Evolutionary conservation across 2,797 vertebrate species (phyloP), one percentile per base, ranked within the genome.

Genomic region (Chaetodon trifasciatus): DNA sequence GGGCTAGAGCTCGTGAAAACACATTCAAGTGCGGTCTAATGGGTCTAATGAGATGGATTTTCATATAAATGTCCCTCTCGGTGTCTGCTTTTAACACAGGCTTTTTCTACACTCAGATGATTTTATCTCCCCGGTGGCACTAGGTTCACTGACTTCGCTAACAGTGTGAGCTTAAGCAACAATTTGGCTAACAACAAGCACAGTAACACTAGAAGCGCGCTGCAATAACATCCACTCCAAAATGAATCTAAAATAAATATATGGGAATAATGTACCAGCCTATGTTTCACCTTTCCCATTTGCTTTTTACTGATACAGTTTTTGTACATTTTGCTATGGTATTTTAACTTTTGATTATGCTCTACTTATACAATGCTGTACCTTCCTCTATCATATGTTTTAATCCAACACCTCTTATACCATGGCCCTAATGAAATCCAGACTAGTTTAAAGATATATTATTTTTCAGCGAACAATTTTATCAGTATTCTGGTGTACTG

Each of bases 1-100:
- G 1, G 7, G 23, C 32, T 77, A 42, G 56, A 78, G 44, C 50
- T 57, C 16, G 28, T 57, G 3, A 76, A 58, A 82, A 23, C 24
- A 65, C 58, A 60, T 60, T 12, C 24, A 74, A 57, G 17, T 60
- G 24, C 15, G 28, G 37, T 53, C 39, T 64, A 86, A 72, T 65
- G 61, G 19, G 23, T 32, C 53, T 70, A 74, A 78, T 68, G 47
- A 61, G 46, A 56, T 65, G 9, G 12, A 37, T 69, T 61, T 53
- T 65, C 1, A 49, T 13, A 42, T 23, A 57, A 75, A 81, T 53
- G 58, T 63, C 12, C 19, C 17, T 32, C 32, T 81, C 39, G 49
- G 32, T 66, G n/a, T 61, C 58, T 57, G 53, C 37, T 56, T 74
- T 79, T 65, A 68, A 62, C 19, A 44, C 21, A 46, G 23, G 19